phyloP scores from a whole-genome alignment of 2,888 invertebrate genomes.

The Polydrusus pterygomalis region DNA sequence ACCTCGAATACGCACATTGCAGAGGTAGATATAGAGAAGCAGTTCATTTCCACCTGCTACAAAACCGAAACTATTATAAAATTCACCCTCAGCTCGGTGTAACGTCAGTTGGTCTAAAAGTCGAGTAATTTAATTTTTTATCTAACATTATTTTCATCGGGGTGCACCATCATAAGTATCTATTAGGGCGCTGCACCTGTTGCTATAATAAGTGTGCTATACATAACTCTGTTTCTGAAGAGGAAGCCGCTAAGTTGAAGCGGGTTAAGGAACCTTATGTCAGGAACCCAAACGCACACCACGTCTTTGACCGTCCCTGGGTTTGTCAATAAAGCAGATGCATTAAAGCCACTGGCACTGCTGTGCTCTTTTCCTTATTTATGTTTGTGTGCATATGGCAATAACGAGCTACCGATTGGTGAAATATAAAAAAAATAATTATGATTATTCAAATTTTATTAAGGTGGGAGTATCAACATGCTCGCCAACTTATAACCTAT shows the following conservation, averaged over 20 bases:
- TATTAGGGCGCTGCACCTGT: constrained; percentile 10
- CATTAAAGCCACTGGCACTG: too few relatives aligned
- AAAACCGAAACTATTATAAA: constrained; percentile 22
- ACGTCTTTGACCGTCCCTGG: background rate
- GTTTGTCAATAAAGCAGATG: too few relatives aligned
- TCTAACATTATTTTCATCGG: constrained; percentile 30
- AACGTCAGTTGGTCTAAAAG: constrained; percentile 57
- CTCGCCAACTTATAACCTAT: too few relatives aligned
- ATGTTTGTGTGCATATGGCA: too few relatives aligned
- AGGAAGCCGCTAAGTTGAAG: constrained; percentile 10
- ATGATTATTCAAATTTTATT: too few relatives aligned
- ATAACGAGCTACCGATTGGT: too few relatives aligned
- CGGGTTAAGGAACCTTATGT: constrained; percentile 13
- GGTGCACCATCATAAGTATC: constrained; percentile 28
- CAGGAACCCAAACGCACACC: background rate
- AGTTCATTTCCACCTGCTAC: constrained; percentile 26
- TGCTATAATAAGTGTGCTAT: constrained; percentile 18
- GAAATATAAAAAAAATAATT: too few relatives aligned
- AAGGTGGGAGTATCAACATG: too few relatives aligned
- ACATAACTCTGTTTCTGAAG: background rate
- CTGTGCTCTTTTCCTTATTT: too few relatives aligned
- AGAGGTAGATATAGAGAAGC: background rate
- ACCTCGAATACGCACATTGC: too few relatives aligned
- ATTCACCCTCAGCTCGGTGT: constrained; percentile 56
- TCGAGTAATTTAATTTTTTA: constrained; percentile 40